Percentiles rank a stretch among this genome's conserved stretches.
Evolutionary conservation across 37 sponge, comb jelly and placozoan species (phyloP).

Genomic region (Corticium candelabrum): DNA sequence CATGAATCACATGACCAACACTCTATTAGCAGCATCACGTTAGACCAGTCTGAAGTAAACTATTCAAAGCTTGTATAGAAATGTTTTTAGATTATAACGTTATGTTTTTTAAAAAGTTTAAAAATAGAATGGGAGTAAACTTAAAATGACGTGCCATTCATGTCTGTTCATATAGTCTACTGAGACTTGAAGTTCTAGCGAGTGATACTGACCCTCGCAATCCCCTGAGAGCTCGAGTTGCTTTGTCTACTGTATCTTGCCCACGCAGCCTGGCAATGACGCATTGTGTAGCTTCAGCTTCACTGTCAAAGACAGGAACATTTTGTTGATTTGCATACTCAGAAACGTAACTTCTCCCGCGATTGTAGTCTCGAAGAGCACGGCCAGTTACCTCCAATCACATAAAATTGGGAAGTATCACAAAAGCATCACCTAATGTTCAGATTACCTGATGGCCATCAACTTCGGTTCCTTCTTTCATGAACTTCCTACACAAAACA

Average conservation of each 20-base stretch:
- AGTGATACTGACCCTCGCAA: not conserved
- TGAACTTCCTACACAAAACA: conserved; percentile 41
- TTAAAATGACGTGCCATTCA: no score
- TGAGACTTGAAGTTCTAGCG: no score
- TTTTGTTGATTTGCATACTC: conserved; percentile 33
- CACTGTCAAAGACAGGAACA: conserved; percentile 28
- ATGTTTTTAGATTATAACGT: no score
- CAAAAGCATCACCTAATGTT: not conserved
- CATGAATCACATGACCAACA: no score
- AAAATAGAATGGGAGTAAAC: no score
- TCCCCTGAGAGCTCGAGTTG: not conserved
- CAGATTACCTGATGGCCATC: conserved; percentile 35
- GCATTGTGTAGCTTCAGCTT: conserved; percentile 23
- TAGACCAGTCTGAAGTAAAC: no score
- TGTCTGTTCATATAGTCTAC: no score
- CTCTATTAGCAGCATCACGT: no score
- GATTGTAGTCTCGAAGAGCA: conserved; percentile 68
- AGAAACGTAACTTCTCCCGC: conserved; percentile 55
- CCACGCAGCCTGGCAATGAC: conserved; percentile 11
- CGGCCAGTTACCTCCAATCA: conserved; percentile 21
- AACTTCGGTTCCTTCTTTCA: conserved; percentile 13
- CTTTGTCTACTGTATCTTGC: not conserved
- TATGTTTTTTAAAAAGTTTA: no score
- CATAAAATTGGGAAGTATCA: not conserved
- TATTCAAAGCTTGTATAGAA: no score